Evolutionary conservation across 2,113 vertebrate genomes (phyloP), one percentile per base, ranked within the genome.

Genomic region (Otus sunia): DNA sequence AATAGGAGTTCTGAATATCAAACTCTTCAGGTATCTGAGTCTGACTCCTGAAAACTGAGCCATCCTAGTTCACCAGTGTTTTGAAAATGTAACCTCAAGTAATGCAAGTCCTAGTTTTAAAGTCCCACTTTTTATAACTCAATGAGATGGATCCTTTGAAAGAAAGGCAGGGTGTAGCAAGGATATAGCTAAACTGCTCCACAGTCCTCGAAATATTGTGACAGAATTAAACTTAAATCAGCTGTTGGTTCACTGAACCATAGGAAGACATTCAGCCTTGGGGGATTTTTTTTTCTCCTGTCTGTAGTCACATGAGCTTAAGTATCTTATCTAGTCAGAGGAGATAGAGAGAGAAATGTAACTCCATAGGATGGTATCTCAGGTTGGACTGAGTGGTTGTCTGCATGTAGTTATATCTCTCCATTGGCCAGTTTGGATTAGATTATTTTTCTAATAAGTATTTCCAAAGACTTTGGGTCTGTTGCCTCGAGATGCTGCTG

Each of bases 301-400:
- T 66, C 74, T 87, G 66, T 75, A 90, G 94, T 58, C 93, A 66
- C 67, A 78, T 79, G 84, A 91, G 94, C 92, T 68, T 90, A 95
- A 96, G 89, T 68, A 90, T 75, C 81, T 94, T 96, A 94, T 96
- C 93, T 93, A 90, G 56, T 73, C 69, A 79, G 85, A 91, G 39
- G 26, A 86, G 77, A 85, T 56, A 91, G 5, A 86, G 59, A 75
- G 53, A 94, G 85, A 96, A 96, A 91, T 75, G 53, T 90, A 79
- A 73, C 90, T 90, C 62, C 66, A 53, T 25, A 79, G 66, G 90
- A 86, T 53, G 43, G 19, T 93, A 95, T 93, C 91, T 96, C 62
- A 37, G 56, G 32, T 12, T 72, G 36, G 56, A 79, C 39, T 67
- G 66, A 79, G 39, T 32, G 21, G 29, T 39, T 92, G 58, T 67